Percentiles rank a stretch among this genome's conserved stretches.
phyloP scores from a whole-genome alignment of 2,113 vertebrate species.

The Abramis brama region DNA sequence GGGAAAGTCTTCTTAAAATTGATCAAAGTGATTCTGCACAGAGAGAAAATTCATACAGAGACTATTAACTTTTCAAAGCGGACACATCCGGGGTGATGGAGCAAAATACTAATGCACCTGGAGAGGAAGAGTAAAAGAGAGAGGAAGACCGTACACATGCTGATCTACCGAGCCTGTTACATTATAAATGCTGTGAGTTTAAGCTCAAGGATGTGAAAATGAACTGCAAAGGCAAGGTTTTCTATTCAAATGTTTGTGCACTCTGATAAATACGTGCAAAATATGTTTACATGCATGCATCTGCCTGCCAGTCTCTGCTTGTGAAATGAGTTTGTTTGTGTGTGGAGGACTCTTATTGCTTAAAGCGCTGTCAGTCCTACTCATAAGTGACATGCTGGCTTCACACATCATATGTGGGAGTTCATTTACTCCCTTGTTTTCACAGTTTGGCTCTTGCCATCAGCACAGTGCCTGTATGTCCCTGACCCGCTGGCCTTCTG shows the following conservation, averaged over 20 bases:
- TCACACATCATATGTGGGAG: background rate
- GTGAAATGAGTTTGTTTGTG: background rate
- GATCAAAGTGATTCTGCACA: background rate
- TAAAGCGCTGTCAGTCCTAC: background rate
- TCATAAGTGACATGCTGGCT: conserved; percentile 2
- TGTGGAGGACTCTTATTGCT: background rate
- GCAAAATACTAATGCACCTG: background rate
- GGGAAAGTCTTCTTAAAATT: background rate
- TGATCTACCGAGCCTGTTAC: background rate
- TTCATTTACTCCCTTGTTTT: conserved; percentile 2
- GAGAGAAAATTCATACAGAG: background rate
- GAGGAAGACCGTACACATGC: conserved; percentile 16
- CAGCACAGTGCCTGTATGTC: background rate
- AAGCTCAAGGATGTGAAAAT: background rate
- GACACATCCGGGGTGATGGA: background rate
- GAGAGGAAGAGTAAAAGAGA: background rate
- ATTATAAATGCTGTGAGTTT: background rate
- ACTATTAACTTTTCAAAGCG: background rate
- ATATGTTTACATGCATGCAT: background rate
- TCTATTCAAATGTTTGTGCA: background rate
- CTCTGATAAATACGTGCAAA: background rate
- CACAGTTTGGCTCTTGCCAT: conserved; percentile 2
- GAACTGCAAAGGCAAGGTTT: background rate
- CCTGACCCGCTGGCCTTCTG: conserved; percentile 2
- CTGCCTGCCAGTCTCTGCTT: background rate